These are phyloP conservation scores for Melikaiella ostensackeni DNA, from an alignment of 2,888 invertebrate genomes.

Conservation along the genomic window DNA sequence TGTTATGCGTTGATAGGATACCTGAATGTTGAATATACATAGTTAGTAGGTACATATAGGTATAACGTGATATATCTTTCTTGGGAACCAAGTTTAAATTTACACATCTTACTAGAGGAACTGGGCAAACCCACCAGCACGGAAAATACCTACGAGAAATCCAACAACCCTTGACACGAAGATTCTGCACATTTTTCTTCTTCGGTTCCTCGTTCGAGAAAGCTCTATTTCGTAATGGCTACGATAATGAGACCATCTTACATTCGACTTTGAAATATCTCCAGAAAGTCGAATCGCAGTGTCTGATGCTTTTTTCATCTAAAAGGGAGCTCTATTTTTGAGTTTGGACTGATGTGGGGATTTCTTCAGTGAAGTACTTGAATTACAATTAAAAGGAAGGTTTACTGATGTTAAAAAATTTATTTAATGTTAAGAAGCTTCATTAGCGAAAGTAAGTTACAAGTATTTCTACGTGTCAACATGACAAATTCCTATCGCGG, in stretches of 20 bases:
- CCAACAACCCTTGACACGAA: slow-evolving; percentile 20
- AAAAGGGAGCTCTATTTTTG: not conserved
- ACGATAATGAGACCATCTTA: slow-evolving; percentile 20
- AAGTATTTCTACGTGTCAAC: too few relatives aligned
- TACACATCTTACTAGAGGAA: slow-evolving; percentile 57
- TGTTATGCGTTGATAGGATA: not conserved
- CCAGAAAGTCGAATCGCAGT: slow-evolving; percentile 34
- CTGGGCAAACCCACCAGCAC: slow-evolving; percentile 3
- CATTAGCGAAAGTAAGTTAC: too few relatives aligned
- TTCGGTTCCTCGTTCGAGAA: not conserved
- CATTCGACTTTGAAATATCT: slow-evolving; percentile 18
- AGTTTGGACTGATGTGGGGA: not conserved
- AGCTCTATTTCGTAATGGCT: slow-evolving; percentile 15
- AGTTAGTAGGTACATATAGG: not conserved
- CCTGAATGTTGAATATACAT: not conserved
- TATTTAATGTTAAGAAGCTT: too few relatives aligned
- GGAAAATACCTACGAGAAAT: not conserved
- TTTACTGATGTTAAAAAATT: too few relatives aligned
- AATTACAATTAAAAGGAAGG: too few relatives aligned
- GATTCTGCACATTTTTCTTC: slow-evolving; percentile 27
- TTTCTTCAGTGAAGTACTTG: not conserved
- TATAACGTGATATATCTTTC: slow-evolving; percentile 62
- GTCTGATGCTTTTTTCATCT: not conserved
- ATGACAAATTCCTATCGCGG: too few relatives aligned
- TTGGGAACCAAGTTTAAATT: slow-evolving; percentile 59